phyloP scores from a whole-genome alignment of 2,888 invertebrate genomes.

The Agrotis clavis region DNA sequence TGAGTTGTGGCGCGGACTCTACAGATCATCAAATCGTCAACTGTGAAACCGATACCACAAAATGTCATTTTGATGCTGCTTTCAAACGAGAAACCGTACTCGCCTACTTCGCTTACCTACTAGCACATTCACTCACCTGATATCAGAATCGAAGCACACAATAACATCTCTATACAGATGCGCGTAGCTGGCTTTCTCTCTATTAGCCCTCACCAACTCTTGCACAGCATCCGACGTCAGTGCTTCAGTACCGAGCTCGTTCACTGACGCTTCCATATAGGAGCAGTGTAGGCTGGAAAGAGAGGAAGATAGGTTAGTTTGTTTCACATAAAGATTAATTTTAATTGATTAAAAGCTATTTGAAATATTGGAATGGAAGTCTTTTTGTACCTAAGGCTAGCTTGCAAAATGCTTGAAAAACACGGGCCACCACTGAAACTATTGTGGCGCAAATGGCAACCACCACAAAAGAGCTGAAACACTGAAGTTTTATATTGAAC shows the following conservation, averaged over 20 bases:
- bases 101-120: neutral
- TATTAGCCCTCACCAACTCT: slow-evolving; percentile 94
- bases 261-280: slow-evolving; percentile 95
- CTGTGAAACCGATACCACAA: neutral
- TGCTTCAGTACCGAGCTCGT: slow-evolving; percentile 92
- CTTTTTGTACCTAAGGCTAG: too few species aligned
- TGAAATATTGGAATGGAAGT: too few species aligned
- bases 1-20: too few species aligned
- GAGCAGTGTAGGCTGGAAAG: slow-evolving; percentile 94
- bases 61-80: neutral
- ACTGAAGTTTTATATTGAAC: too few species aligned
- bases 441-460: too few species aligned
- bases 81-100: neutral
- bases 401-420: too few species aligned
- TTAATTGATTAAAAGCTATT: too few species aligned
- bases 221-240: slow-evolving; percentile 94
- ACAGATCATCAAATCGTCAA: too few species aligned
- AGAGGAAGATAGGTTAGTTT: neutral
- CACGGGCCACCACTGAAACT: too few species aligned
- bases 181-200: slow-evolving; percentile 95
- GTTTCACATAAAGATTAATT: too few species aligned
- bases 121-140: slow-evolving; percentile 89
- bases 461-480: too few species aligned
- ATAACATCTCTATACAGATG: slow-evolving; percentile 94
- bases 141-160: slow-evolving; percentile 96